Evolutionary conservation across 2,797 vertebrate genomes (phyloP), one percentile per base, ranked within the genome.

Genomic region (Channallabes apus): DNA sequence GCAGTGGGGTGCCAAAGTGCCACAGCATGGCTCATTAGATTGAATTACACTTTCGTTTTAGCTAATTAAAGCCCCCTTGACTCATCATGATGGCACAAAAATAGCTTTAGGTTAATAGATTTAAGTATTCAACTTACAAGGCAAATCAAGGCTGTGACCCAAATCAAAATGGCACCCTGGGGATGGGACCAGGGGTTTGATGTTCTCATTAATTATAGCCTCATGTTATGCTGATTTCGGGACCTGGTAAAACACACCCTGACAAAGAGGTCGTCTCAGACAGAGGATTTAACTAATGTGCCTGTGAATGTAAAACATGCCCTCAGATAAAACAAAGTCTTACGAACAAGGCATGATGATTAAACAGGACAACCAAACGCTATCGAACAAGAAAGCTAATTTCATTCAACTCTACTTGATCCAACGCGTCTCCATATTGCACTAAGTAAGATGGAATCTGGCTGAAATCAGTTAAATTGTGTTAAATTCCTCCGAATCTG

Each of bases 11-110:
- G 84, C 83, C 85, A 84, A 87, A 80, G 82, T 86, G 78, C 32
- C 72, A 88, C 73, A 82, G 72, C 81, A 84, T 61, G 73, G 67
- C 86, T 88, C 84, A 90, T 90, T 88, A 88, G 67, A 87, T 88
- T 87, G 68, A 86, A 85, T 88, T 90, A 85, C 81, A 72, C 87
- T 72, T 84, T 85, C 18, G 61, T 85, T 88, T 86, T 71, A 85
- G 82, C 83, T 87, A 85, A 82, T 88, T 86, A 87, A 88, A 87
- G 46, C 73, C 84, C 59, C 82, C 81, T 88, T 85, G 81, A 77
- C 35, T 89, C 64, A 87, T 87, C 84, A 88, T 68, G 71, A 84
- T 72, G 73, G 79, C 78, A 85, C 73, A 58, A 62, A 83, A 69
- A 85, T 85, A 69, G 65, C 82, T 87, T 59, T 79, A 87, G 78